phyloP scores from a whole-genome alignment of 2,888 invertebrate genomes.

The Spicauda simplicius region DNA sequence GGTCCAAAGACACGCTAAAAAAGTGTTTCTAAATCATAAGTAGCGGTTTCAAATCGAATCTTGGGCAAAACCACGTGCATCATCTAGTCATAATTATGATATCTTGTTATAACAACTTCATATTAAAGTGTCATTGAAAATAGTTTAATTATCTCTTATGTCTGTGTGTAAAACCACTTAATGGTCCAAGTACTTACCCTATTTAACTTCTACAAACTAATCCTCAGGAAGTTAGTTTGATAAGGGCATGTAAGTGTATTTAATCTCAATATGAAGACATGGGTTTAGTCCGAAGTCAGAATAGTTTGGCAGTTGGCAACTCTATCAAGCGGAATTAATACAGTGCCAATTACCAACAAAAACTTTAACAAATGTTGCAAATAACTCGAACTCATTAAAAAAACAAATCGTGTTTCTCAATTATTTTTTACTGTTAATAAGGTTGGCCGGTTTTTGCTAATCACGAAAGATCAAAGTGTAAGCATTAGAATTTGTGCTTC shows the following conservation, averaged over 20 bases:
- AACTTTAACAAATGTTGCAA: not conserved
- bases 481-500: not conserved
- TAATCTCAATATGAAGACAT: constrained; percentile 4
- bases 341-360: not conserved
- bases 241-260: constrained; percentile 36
- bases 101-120: not conserved
- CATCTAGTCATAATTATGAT: no score
- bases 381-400: not conserved
- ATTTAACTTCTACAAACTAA: constrained; percentile 34
- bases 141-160: not conserved
- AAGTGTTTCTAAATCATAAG: no score
- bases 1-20: no score
- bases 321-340: not conserved
- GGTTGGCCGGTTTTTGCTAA: not conserved
- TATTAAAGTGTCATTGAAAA: not conserved
- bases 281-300: not conserved
- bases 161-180: not conserved
- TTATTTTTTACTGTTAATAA: not conserved
- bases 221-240: constrained; percentile 44
- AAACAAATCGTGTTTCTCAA: not conserved
- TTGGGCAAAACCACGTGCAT: not conserved
- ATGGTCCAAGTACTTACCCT: not conserved
- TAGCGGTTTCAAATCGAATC: not conserved
- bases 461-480: not conserved
- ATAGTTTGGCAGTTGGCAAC: not conserved